phyloP scores from a whole-genome alignment of 2,888 invertebrate genomes.

The Thymelicus lineola region DNA sequence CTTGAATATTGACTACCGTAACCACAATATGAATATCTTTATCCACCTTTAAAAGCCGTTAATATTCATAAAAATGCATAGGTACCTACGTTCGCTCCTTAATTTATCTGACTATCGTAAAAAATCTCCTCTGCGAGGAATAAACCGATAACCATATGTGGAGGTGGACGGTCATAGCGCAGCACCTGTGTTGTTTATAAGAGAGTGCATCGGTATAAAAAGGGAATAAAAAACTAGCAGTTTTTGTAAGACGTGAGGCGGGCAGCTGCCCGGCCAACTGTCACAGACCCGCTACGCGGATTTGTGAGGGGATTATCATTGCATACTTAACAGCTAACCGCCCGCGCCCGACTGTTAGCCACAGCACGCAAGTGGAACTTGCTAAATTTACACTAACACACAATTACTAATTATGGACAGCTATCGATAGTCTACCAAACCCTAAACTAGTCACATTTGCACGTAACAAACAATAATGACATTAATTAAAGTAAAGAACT shows the following conservation, averaged over 20 bases:
- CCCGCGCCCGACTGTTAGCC: constrained; percentile 56
- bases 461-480: too few relatives aligned
- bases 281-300: constrained; percentile 73
- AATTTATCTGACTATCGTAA: constrained; percentile 61
- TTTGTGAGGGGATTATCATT: constrained; percentile 68
- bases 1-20: constrained; percentile 28
- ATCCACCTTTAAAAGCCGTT: constrained; percentile 37
- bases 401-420: not conserved
- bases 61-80: constrained; percentile 43
- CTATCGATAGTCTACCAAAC: too few relatives aligned
- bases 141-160: constrained; percentile 81
- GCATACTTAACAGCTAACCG: constrained; percentile 65
- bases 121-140: constrained; percentile 67
- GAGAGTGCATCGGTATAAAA: constrained; percentile 81
- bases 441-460: too few relatives aligned
- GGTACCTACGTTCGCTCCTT: constrained; percentile 49
- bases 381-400: not conserved
- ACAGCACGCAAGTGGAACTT: constrained; percentile 35
- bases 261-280: constrained; percentile 82
- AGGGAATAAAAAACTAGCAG: constrained; percentile 79
- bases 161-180: constrained; percentile 79
- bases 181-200: constrained; percentile 85
- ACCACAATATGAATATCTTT: constrained; percentile 27
- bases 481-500: not conserved
- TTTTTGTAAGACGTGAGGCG: constrained; percentile 81